Percentiles rank a stretch among this genome's conserved stretches.
These are phyloP conservation scores for Scaptodrosophila lebanonensis DNA, from an alignment of 1,140 invertebrate species.

Conservation along the genomic window DNA sequence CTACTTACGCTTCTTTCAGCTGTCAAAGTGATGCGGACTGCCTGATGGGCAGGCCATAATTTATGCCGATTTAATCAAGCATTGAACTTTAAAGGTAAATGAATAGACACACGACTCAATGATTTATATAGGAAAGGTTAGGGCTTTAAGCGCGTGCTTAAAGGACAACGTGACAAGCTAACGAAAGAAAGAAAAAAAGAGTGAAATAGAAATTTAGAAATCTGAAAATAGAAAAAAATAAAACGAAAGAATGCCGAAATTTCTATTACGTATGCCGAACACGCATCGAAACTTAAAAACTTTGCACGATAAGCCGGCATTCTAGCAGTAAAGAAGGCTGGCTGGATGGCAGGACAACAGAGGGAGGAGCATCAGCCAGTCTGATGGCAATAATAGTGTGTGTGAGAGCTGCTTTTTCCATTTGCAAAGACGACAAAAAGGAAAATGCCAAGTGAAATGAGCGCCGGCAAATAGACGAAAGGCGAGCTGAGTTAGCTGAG, in stretches of 20 bases:
- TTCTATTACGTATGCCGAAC: conserved; percentile 64
- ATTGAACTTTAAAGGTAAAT: too few species aligned
- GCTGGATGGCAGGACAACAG: not conserved
- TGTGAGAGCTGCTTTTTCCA: too few species aligned
- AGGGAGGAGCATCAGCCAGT: not conserved
- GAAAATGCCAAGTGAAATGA: conserved; percentile 52
- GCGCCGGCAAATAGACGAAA: conserved; percentile 41
- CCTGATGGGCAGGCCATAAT: too few species aligned
- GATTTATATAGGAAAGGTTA: conserved; percentile 10
- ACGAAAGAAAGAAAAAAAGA: conserved; percentile 28
- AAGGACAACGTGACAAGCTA: conserved; percentile 12
- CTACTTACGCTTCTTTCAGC: too few species aligned
- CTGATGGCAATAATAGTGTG: not conserved
- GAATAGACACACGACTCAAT: conserved; percentile 9
- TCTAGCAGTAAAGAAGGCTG: not conserved
- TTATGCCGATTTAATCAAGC: too few species aligned
- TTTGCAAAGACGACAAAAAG: conserved; percentile 1
- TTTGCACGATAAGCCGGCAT: conserved; percentile 58
- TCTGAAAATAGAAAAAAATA: conserved; percentile 52
- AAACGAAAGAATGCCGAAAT: conserved; percentile 14
- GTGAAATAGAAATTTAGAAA: conserved; percentile 42
- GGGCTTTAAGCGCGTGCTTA: conserved; percentile 4
- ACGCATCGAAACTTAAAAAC: conserved; percentile 69
- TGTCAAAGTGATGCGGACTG: too few species aligned
- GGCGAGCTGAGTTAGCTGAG: not conserved